These are phyloP conservation scores for Calvadosia cruxmelitensis DNA, from an alignment of 30 jellyfish, hydroid and myxozoan species.

Conservation along the genomic window DNA sequence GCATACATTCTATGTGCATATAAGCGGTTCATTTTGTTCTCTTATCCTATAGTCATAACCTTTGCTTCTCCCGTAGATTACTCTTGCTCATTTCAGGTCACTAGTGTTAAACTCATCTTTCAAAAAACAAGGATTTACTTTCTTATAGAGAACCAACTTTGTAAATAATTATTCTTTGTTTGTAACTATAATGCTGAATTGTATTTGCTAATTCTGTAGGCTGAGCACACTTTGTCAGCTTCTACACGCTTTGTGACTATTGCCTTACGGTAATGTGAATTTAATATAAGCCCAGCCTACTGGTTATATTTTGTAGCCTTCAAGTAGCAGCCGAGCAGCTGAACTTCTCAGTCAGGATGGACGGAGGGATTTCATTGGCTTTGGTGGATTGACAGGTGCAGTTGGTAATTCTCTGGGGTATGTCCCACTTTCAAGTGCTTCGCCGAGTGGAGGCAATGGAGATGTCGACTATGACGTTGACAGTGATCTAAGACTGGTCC, in stretches of 20 bases:
- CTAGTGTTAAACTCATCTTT: too few relatives aligned
- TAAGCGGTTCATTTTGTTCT: too few relatives aligned
- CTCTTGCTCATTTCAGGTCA: too few relatives aligned
- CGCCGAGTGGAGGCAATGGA: not conserved
- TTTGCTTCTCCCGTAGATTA: too few relatives aligned
- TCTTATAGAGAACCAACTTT: not conserved
- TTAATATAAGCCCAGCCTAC: too few relatives aligned
- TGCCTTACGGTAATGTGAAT: too few relatives aligned
- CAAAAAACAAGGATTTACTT: not conserved
- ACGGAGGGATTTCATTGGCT: conserved; percentile 48
- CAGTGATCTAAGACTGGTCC: conserved; percentile 48
- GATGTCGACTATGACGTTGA: conserved; percentile 55
- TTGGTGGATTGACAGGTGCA: conserved; percentile 50
- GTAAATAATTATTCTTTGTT: not conserved
- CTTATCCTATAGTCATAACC: too few relatives aligned
- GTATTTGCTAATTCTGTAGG: not conserved
- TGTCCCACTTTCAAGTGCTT: conserved; percentile 44
- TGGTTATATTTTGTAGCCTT: conserved; percentile 36
- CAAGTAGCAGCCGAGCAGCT: conserved; percentile 90
- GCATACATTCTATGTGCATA: too few relatives aligned
- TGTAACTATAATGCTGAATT: not conserved
- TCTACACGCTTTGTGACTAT: too few relatives aligned
- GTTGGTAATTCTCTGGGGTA: conserved; percentile 67
- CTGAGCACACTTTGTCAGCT: too few relatives aligned
- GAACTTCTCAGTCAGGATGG: conserved; percentile 64